phyloP scores from a whole-genome alignment of 2,888 invertebrate species.

The Microplitis deprimator region DNA sequence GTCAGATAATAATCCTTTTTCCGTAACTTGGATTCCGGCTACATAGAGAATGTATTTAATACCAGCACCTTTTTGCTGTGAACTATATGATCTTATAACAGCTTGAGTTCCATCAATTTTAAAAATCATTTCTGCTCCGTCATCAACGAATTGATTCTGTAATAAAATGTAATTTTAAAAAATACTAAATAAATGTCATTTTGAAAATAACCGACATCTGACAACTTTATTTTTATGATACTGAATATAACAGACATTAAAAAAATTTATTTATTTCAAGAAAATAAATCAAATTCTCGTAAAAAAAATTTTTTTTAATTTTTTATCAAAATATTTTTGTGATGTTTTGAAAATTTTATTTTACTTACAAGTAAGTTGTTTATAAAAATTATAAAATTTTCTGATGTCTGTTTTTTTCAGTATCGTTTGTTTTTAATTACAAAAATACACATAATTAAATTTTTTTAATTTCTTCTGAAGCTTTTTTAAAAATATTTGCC shows the following conservation, averaged over 20 bases:
- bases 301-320: too few relatives aligned
- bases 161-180: constrained; percentile 49
- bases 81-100: constrained; percentile 70
- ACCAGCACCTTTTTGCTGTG: constrained; percentile 62
- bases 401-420: too few relatives aligned
- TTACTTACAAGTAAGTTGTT: too few relatives aligned
- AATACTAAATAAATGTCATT: neutral
- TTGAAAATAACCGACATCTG: neutral
- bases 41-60: constrained; percentile 63
- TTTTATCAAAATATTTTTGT: too few relatives aligned
- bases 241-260: too few relatives aligned
- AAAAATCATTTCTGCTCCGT: constrained; percentile 89
- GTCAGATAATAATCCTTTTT: constrained; percentile 50
- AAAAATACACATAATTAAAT: neutral
- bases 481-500: neutral
- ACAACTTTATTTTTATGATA: too few relatives aligned
- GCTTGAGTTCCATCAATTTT: constrained; percentile 73
- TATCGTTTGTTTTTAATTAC: too few relatives aligned
- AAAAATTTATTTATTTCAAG: too few relatives aligned
- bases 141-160: constrained; percentile 86
- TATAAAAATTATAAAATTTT: too few relatives aligned
- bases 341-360: too few relatives aligned
- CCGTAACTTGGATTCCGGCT: constrained; percentile 60
- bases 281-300: too few relatives aligned
- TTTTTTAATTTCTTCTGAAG: neutral